phyloP scores from a whole-genome alignment of 2,113 vertebrate species.

The Carassius auratus region DNA sequence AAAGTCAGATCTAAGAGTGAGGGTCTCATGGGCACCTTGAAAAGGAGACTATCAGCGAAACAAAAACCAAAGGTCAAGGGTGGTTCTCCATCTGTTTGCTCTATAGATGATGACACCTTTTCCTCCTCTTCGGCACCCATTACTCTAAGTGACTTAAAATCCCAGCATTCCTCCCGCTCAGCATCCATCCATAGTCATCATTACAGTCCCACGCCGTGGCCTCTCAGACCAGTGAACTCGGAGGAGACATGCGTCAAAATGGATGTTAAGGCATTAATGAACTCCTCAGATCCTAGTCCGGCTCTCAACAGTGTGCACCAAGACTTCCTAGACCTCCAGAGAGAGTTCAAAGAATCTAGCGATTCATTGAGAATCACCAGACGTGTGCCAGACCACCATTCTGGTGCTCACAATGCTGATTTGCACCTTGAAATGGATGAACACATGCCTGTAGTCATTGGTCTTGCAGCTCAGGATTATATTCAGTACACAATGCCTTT shows the following conservation, averaged over 20 bases:
- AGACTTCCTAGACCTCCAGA: slow-evolving; percentile 88
- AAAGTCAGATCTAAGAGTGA: slow-evolving; percentile 91
- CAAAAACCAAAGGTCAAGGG: slow-evolving; percentile 93
- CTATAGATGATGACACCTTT: slow-evolving; percentile 88
- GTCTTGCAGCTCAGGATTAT: slow-evolving; percentile 97
- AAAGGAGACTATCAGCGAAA: slow-evolving; percentile 91
- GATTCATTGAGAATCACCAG: slow-evolving; percentile 75
- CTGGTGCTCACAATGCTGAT: slow-evolving; percentile 84
- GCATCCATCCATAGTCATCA: slow-evolving; percentile 90
- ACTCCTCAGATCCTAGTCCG: slow-evolving; percentile 87
- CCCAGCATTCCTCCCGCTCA: slow-evolving; percentile 88
- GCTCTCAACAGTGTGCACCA: slow-evolving; percentile 90
- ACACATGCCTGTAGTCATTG: slow-evolving; percentile 95
- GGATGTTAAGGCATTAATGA: slow-evolving; percentile 92
- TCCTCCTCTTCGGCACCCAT: slow-evolving; percentile 90
- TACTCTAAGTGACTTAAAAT: slow-evolving; percentile 89
- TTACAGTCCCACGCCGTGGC: slow-evolving; percentile 97
- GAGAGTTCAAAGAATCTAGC: slow-evolving; percentile 86
- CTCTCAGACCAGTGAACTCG: slow-evolving; percentile 87
- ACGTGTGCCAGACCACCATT: slow-evolving; percentile 51
- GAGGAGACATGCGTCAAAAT: slow-evolving; percentile 87
- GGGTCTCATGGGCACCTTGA: slow-evolving; percentile 95
- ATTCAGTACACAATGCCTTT: slow-evolving; percentile 99
- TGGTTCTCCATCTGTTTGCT: slow-evolving; percentile 79
- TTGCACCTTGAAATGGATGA: slow-evolving; percentile 91